A percentile compares a stretch with the other conserved stretches of the same genome.
Evolutionary conservation across 2,113 vertebrate species (phyloP).

Genomic region (Lipophrys pholis): DNA sequence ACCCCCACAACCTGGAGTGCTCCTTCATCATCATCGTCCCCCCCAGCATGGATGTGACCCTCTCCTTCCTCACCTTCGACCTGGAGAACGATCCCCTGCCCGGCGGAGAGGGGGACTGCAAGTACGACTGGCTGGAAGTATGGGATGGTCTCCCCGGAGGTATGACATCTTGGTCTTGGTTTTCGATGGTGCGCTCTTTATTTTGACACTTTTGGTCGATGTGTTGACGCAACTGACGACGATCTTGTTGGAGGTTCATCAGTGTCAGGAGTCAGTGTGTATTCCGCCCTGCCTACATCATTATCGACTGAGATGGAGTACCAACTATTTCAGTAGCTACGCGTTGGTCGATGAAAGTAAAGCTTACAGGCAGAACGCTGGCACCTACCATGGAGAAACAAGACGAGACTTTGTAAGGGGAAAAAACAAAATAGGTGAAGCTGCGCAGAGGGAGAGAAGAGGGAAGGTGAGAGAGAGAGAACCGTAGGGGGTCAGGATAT

Average conservation of each 20-base stretch:
- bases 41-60: slow-evolving; percentile 94
- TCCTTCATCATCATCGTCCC: slow-evolving; percentile 95
- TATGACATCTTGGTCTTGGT: slow-evolving; percentile 72
- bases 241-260: slow-evolving; percentile 10
- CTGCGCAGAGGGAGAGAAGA: slow-evolving; percentile 52
- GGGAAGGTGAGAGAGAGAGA: slow-evolving; percentile 56
- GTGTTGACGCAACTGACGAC: background rate
- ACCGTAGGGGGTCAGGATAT: slow-evolving; percentile 49
- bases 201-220: background rate
- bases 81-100: slow-evolving; percentile 96
- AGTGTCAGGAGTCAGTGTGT: slow-evolving; percentile 19
- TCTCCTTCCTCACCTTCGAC: slow-evolving; percentile 95
- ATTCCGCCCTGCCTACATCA: slow-evolving; percentile 57
- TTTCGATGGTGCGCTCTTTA: background rate
- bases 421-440: slow-evolving; percentile 48
- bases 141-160: slow-evolving; percentile 98
- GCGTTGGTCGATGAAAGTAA: slow-evolving; percentile 77
- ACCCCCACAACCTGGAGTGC: slow-evolving; percentile 98
- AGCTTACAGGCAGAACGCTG: slow-evolving; percentile 68
- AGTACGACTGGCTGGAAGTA: slow-evolving; percentile 98
- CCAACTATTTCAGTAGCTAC: slow-evolving; percentile 70
- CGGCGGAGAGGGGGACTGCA: slow-evolving; percentile 94
- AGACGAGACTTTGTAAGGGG: slow-evolving; percentile 53
- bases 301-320: slow-evolving; percentile 73
- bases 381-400: slow-evolving; percentile 60